Evolutionary conservation across 2,888 invertebrate species (phyloP).

Genomic region (Cheilosia scutellata): DNA sequence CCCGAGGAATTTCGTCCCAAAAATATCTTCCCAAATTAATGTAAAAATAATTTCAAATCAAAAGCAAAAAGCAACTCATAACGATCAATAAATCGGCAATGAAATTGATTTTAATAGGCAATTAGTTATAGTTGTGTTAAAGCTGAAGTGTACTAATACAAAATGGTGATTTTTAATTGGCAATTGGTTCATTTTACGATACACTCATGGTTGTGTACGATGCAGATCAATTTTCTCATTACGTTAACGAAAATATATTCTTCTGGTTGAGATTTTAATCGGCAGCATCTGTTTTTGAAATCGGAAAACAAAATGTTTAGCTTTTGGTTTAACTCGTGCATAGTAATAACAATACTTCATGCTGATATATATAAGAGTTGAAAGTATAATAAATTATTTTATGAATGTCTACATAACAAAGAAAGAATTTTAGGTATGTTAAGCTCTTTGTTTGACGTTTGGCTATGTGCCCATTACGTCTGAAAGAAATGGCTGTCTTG

Average conservation of each 20-base stretch:
- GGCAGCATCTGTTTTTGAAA: not conserved
- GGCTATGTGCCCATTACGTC: no score
- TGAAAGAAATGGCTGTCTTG: no score
- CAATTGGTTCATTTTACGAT: slow-evolving; percentile 39
- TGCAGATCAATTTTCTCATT: not conserved
- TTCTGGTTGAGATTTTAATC: not conserved
- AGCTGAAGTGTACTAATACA: slow-evolving; percentile 7
- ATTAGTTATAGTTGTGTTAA: slow-evolving; percentile 26
- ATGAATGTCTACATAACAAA: not conserved
- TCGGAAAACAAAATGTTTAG: not conserved
- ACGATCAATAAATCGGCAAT: slow-evolving; percentile 37
- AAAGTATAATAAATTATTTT: not conserved
- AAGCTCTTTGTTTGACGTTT: no score
- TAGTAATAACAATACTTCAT: not conserved
- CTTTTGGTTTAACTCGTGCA: not conserved
- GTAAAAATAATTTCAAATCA: not conserved
- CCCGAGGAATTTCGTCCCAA: no score
- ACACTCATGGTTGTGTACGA: not conserved
- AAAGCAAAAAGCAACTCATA: slow-evolving; percentile 10
- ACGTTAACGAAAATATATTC: not conserved
- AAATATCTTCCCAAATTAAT: no score
- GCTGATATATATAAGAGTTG: not conserved
- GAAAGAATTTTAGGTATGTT: no score
- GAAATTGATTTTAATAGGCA: slow-evolving; percentile 39
- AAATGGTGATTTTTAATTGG: slow-evolving; percentile 37